phyloP scores from a whole-genome alignment of 2,797 vertebrate genomes.

The Lophius americanus region DNA sequence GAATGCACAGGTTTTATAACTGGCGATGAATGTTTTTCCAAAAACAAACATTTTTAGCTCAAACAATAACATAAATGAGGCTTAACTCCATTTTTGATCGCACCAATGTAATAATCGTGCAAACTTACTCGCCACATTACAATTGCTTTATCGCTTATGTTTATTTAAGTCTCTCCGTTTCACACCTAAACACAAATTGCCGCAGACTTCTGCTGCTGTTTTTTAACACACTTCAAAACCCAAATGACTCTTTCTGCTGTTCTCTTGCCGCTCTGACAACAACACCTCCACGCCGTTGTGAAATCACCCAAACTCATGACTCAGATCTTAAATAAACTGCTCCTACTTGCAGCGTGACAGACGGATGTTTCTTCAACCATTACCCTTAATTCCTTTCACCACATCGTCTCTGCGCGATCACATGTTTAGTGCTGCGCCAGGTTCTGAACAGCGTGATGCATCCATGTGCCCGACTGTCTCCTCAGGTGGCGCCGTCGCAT shows the following conservation, averaged over 20 bases:
- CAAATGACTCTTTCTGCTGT: not conserved
- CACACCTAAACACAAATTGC: not conserved
- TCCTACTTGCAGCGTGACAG: not conserved
- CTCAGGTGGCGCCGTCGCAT: not conserved
- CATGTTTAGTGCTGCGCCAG: not conserved
- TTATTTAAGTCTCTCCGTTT: not conserved
- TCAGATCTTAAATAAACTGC: conserved; percentile 7
- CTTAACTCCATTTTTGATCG: too few relatives aligned
- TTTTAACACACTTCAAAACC: not conserved
- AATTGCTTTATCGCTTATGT: too few relatives aligned
- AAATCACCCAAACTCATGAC: conserved; percentile 29
- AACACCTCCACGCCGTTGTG: conserved; percentile 7
- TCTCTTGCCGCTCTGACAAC: not conserved
- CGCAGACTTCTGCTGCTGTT: not conserved
- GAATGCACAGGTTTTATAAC: too few relatives aligned
- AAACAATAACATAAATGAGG: too few relatives aligned
- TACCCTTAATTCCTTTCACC: not conserved
- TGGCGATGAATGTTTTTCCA: too few relatives aligned
- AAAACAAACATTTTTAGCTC: too few relatives aligned
- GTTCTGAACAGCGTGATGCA: not conserved
- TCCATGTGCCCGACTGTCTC: not conserved
- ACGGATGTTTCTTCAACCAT: not conserved
- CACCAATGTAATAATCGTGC: too few relatives aligned
- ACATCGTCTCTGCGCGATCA: not conserved
- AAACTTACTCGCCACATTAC: too few relatives aligned